phyloP scores from a whole-genome alignment of 2,888 invertebrate species.

The Tupiocoris notatus region DNA sequence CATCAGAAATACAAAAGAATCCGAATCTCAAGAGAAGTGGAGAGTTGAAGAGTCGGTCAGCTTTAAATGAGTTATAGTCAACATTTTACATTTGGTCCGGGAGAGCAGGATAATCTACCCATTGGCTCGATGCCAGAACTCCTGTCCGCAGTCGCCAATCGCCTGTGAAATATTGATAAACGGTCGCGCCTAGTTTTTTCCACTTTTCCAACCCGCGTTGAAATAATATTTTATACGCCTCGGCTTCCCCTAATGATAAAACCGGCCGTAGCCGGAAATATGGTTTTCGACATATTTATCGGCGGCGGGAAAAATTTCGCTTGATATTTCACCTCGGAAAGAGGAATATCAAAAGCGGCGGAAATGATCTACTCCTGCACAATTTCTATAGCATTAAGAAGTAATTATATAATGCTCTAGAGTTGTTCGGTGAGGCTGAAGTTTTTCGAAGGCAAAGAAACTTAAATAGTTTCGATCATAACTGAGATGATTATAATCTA shows the following conservation, averaged over 20 bases:
- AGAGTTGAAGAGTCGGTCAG: constrained; percentile 18
- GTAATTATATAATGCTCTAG: too few species aligned
- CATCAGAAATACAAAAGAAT: background rate
- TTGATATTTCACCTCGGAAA: too few species aligned
- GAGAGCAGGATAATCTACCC: constrained; percentile 10
- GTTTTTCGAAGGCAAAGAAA: too few species aligned
- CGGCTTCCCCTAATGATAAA: background rate
- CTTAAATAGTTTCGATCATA: too few species aligned
- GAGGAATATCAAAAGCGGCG: too few species aligned
- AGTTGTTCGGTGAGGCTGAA: too few species aligned
- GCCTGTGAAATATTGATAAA: constrained; percentile 35
- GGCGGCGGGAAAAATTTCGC: too few species aligned
- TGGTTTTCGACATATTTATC: background rate
- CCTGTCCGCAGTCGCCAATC: constrained; percentile 32
- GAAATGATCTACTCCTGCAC: too few species aligned
- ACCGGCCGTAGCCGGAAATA: background rate
- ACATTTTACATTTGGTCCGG: constrained; percentile 32
- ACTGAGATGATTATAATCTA: too few species aligned
- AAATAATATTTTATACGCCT: background rate
- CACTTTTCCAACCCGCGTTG: background rate
- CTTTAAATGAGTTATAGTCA: constrained; percentile 24
- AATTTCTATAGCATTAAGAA: too few species aligned
- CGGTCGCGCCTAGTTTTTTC: constrained; percentile 7
- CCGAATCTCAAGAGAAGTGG: background rate
- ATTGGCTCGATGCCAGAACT: constrained; percentile 15